Conservation (phyloP, 2,888 invertebrate species). For the Azorinus chamasolen region DNA sequence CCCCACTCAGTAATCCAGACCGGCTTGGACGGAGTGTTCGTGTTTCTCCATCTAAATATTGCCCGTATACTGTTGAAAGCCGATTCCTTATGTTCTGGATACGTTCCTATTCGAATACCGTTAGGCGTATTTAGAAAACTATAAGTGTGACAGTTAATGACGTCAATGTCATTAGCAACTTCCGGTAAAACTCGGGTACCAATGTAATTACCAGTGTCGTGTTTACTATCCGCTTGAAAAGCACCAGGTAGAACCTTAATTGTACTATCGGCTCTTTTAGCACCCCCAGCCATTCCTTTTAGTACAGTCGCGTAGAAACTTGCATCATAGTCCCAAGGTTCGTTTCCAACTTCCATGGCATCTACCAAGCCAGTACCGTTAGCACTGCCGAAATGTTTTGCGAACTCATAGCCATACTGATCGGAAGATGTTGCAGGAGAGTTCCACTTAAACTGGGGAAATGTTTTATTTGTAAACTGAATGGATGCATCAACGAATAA, state of each 20-base stretch:
- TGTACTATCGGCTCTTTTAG: constrained; percentile 58
- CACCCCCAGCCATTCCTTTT: constrained; percentile 71
- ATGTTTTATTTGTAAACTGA: constrained; percentile 70
- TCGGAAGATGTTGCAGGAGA: constrained; percentile 60
- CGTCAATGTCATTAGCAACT: constrained; percentile 61
- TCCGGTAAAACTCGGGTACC: constrained; percentile 69
- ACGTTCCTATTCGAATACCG: constrained; percentile 67
- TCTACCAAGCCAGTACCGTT: constrained; percentile 66
- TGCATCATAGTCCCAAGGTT: constrained; percentile 76
- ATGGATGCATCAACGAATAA: constrained; percentile 70
- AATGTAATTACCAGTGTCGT: constrained; percentile 68
- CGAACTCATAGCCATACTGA: constrained; percentile 70
- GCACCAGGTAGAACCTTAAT: constrained; percentile 71
- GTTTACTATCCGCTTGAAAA: constrained; percentile 74
- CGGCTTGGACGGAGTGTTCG: constrained; percentile 67
- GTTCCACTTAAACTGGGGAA: constrained; percentile 67
- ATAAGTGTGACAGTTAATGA: constrained; percentile 73
- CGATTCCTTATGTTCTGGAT: constrained; percentile 71
- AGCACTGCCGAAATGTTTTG: constrained; percentile 72
- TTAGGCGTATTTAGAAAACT: constrained; percentile 62
- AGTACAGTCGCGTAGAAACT: constrained; percentile 68
- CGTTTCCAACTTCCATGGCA: constrained; percentile 75
- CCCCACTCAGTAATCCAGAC: constrained; percentile 80
- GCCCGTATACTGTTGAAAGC: constrained; percentile 69
- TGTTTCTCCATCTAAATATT: constrained; percentile 71